phyloP scores from a whole-genome alignment of 2,113 vertebrate genomes.

The Ptilorrhoa leucosticta region DNA sequence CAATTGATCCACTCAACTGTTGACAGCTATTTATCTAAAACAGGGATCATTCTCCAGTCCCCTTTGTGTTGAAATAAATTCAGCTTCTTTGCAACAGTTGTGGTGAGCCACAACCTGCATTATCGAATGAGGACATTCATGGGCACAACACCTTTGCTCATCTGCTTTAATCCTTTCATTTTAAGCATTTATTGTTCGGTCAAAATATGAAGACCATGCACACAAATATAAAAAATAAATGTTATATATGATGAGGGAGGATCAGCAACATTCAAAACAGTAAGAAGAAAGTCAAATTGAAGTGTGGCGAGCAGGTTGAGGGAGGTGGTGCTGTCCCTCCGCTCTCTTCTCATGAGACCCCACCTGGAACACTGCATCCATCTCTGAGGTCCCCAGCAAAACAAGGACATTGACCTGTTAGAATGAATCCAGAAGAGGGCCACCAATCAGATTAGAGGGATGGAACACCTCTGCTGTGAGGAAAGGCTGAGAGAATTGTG shows the following conservation, averaged over 20 bases:
- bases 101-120: background rate
- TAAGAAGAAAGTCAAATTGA: background rate
- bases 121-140: background rate
- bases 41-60: background rate
- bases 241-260: too few species aligned
- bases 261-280: background rate
- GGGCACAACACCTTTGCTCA: accelerated
- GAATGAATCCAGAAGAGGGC: background rate
- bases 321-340: background rate
- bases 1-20: background rate
- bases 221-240: background rate
- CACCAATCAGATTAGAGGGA: background rate
- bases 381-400: background rate
- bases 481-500: background rate
- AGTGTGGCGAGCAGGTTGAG: background rate
- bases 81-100: background rate
- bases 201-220: background rate
- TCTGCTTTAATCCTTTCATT: background rate
- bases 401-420: background rate
- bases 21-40: background rate
- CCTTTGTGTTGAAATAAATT: background rate
- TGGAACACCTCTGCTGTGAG: accelerated
- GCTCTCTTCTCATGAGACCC: background rate
- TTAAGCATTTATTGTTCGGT: background rate
- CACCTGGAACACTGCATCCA: background rate